Evolutionary conservation across 1,140 invertebrate species (phyloP).

Genomic region (Megathymus violae): DNA sequence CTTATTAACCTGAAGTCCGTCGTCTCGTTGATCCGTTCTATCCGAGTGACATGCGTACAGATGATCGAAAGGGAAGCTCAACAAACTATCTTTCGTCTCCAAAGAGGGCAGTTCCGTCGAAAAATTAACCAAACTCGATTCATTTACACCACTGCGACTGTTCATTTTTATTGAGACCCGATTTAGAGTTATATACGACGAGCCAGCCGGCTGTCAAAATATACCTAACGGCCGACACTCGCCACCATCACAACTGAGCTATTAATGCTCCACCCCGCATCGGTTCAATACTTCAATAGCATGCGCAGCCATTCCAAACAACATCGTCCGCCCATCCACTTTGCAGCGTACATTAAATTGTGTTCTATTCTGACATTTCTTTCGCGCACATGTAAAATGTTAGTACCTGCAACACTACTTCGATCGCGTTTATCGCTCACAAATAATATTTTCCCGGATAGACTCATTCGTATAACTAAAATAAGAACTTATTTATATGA

Average conservation of each 20-base stretch:
- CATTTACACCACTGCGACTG: slow-evolving; percentile 76
- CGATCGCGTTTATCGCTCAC: slow-evolving; percentile 31
- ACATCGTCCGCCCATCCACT: slow-evolving; percentile 66
- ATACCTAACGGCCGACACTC: slow-evolving; percentile 54
- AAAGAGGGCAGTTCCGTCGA: slow-evolving; percentile 64
- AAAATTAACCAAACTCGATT: slow-evolving; percentile 78
- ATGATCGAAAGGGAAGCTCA: slow-evolving; percentile 76
- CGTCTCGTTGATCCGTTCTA: slow-evolving; percentile 52
- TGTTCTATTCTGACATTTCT: slow-evolving; percentile 70
- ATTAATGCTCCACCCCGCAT: slow-evolving; percentile 38
- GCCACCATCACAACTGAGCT: slow-evolving; percentile 61
- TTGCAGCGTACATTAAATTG: slow-evolving; percentile 52
- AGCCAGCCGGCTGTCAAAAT: slow-evolving; percentile 77
- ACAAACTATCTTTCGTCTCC: slow-evolving; percentile 68
- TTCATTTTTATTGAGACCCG: slow-evolving; percentile 74
- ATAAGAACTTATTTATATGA: slow-evolving; percentile 43
- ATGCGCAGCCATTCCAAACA: slow-evolving; percentile 46
- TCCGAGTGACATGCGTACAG: slow-evolving; percentile 75
- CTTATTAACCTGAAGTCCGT: slow-evolving; percentile 58
- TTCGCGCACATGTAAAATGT: slow-evolving; percentile 75
- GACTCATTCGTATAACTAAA: slow-evolving; percentile 56
- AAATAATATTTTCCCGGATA: slow-evolving; percentile 36
- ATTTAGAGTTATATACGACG: slow-evolving; percentile 61
- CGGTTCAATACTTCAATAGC: slow-evolving; percentile 30
- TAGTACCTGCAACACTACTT: slow-evolving; percentile 55